These are phyloP conservation scores for Lutjanus erythropterus DNA, from an alignment of 2,113 vertebrate genomes.

Conservation along the genomic window DNA sequence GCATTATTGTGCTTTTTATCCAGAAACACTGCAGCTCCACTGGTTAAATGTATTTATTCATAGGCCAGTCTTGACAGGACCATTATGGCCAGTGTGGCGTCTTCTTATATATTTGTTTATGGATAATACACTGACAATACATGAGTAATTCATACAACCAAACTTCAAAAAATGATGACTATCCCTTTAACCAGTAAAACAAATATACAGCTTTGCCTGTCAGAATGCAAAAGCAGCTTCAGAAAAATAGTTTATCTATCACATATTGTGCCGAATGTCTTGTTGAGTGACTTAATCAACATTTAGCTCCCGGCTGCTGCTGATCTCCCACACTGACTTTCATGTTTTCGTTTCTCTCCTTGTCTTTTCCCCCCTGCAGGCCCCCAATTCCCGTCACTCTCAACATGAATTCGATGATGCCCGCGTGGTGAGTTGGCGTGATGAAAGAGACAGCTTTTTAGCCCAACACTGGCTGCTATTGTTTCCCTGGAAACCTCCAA, in stretches of 20 bases:
- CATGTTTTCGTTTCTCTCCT: slow-evolving; percentile 16
- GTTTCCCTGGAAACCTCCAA: slow-evolving; percentile 61
- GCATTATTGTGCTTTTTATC: no score
- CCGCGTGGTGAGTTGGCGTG: slow-evolving; percentile 92
- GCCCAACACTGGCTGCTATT: slow-evolving; percentile 58
- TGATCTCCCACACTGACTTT: background rate
- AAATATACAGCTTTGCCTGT: fast-evolving
- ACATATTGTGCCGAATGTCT: background rate
- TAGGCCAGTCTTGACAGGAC: no score
- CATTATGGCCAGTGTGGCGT: no score
- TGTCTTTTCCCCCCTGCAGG: slow-evolving; percentile 74
- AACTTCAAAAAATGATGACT: no score
- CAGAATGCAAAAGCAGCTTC: background rate
- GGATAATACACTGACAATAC: no score
- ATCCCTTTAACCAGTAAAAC: background rate
- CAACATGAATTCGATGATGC: slow-evolving; percentile 95
- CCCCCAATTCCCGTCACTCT: slow-evolving; percentile 95
- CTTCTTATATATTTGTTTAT: no score
- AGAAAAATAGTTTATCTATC: background rate
- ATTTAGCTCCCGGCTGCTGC: background rate
- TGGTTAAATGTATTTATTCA: no score
- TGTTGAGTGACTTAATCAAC: slow-evolving; percentile 1
- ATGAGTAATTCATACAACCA: no score
- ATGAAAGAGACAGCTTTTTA: slow-evolving; percentile 34
- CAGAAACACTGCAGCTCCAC: no score